These are phyloP conservation scores for Temnothorax unifasciatus DNA, from an alignment of 2,888 invertebrate species.

Conservation along the genomic window DNA sequence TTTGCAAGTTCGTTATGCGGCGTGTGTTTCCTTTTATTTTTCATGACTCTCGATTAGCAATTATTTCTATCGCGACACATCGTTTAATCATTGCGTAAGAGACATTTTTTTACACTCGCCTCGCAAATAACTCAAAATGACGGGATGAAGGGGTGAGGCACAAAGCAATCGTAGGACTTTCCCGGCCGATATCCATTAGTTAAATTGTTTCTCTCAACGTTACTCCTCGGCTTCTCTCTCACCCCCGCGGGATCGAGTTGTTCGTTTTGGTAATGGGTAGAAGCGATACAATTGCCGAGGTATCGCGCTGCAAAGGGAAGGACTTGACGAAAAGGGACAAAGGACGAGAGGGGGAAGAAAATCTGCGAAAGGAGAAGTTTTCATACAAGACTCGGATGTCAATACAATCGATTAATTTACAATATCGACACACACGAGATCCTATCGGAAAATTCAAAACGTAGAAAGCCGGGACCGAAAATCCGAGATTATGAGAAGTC, in stretches of 20 bases:
- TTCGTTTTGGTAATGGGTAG: slow-evolving; percentile 60
- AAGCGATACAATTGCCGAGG: slow-evolving; percentile 63
- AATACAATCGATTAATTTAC: slow-evolving; percentile 20
- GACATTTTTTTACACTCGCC: background rate
- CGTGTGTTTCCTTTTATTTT: background rate
- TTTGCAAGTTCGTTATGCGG: slow-evolving; percentile 4
- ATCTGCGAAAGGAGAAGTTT: slow-evolving; percentile 31
- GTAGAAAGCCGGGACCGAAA: background rate
- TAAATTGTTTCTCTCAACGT: slow-evolving; percentile 83
- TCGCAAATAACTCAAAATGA: slow-evolving; percentile 29
- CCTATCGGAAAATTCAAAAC: background rate
- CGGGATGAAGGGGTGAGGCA: slow-evolving; percentile 28
- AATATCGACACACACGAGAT: background rate
- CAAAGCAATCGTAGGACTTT: slow-evolving; percentile 64
- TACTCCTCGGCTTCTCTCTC: slow-evolving; percentile 67
- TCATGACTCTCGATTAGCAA: background rate
- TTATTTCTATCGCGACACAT: background rate
- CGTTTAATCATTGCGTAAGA: background rate
- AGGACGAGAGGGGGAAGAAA: slow-evolving; percentile 40
- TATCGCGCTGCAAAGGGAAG: slow-evolving; percentile 36
- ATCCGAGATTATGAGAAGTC: slow-evolving; percentile 15
- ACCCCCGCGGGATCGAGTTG: slow-evolving; percentile 62
- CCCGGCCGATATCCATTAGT: slow-evolving; percentile 83
- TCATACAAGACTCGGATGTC: background rate
- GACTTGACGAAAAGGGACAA: slow-evolving; percentile 65